Conservation (phyloP, 2,113 vertebrate genomes). For the Oreochromis spilurus region DNA sequence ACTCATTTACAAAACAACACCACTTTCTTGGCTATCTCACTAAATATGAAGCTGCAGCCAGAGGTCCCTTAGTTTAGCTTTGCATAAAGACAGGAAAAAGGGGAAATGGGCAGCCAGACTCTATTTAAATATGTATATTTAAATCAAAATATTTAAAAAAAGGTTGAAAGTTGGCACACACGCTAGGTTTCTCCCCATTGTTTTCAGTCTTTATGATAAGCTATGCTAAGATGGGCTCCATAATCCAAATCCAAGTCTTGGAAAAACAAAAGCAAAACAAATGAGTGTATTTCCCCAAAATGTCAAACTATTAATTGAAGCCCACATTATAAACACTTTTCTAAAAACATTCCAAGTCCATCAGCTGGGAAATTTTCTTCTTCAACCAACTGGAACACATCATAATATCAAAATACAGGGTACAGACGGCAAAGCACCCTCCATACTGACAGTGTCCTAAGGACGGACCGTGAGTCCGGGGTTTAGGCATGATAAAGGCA, state of each 20-base stretch:
- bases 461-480: not conserved
- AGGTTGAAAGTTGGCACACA: not conserved
- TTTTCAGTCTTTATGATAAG: not conserved
- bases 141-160: not conserved
- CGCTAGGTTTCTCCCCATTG: not conserved
- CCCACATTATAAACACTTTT: not conserved
- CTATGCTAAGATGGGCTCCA: not conserved
- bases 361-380: not conserved
- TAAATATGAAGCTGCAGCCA: not conserved
- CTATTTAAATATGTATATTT: not conserved
- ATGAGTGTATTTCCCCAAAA: not conserved
- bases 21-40: not conserved
- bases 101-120: not conserved
- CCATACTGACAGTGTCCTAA: not conserved
- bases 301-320: not conserved
- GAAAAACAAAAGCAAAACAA: not conserved
- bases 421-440: not conserved
- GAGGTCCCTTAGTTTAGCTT: not conserved
- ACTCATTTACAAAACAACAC: not conserved
- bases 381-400: not conserved
- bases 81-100: not conserved
- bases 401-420: not conserved
- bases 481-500: conserved; percentile 35
- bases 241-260: not conserved
- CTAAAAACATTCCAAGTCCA: not conserved